Percentiles rank a stretch among this genome's conserved stretches.
phyloP scores from a whole-genome alignment of 2,113 vertebrate genomes.

The Ia io region DNA sequence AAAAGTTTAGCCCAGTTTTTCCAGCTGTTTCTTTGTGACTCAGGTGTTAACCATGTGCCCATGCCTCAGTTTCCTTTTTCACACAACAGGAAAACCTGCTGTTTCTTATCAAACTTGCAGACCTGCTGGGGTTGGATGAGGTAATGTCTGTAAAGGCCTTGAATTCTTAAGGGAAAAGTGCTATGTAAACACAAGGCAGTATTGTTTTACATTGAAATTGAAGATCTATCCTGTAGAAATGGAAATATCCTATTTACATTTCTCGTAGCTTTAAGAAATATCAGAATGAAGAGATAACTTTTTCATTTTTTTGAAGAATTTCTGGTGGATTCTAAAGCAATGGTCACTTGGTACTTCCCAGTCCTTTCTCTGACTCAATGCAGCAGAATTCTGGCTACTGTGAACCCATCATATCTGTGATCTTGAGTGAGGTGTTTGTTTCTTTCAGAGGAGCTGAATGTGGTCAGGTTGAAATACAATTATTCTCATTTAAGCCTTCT shows the following conservation, averaged over 20 bases:
- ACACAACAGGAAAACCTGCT: background rate
- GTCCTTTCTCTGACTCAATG: background rate
- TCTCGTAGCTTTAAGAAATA: background rate
- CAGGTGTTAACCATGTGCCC: background rate
- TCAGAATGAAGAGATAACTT: background rate
- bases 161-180: background rate
- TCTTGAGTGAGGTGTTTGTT: background rate
- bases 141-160: constrained; percentile 25
- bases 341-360: background rate
- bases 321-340: background rate
- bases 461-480: background rate
- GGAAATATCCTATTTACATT: background rate
- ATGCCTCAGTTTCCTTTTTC: constrained; percentile 19
- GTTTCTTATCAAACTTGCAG: background rate
- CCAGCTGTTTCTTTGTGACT: background rate
- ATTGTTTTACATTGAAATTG: background rate
- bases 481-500: background rate
- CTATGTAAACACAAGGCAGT: background rate
- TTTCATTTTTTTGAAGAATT: background rate
- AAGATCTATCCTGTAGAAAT: constrained; percentile 19
- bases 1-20: background rate
- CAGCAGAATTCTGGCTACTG: background rate
- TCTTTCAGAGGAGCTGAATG: background rate
- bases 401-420: background rate
- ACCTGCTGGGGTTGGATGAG: background rate